Evolutionary conservation across 2,113 vertebrate species (phyloP), one percentile per base, ranked within the genome.

Genomic region (Chroicocephalus ridibundus): DNA sequence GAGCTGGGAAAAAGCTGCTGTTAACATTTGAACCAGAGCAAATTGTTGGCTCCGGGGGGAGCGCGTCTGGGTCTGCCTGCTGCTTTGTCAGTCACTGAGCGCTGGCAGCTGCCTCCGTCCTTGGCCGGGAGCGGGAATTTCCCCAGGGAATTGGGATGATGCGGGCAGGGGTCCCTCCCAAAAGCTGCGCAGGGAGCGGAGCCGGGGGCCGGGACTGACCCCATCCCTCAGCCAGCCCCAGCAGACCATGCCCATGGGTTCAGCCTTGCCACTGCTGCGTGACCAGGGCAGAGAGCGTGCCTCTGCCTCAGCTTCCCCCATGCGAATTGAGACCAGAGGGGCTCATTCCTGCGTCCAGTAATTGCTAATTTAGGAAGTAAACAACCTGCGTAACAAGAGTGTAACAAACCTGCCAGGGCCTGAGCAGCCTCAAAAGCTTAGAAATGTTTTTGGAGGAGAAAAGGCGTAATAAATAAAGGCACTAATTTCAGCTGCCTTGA

Each of bases 61-160:
- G 71, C 3, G 1, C 31, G 13, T 7, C 5, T 0, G 2, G 74
- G 8, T 54, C 82, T 85, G 66, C 21, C 78, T 34, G 57, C 0
- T 0, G 6, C 32, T 66, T 13, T 62, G 38, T 49, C 55, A 22
- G 65, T 29, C 49, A 34, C 17, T 0, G 17, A 36, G 64, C 32
- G 69, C 58, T 61, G 32, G 65, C 49, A 57, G 64, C 66, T n/a
- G 25, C 65, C 54, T 81, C 6, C 5, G 5, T 46, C 61, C 46
- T 32, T 2, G 3, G 44, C 1, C 2, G 5, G 21, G 5, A 0
- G 1, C 1, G 1, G 72, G 69, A 25, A 22, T 81, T 42, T 46
- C 11, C 79, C 25, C 12, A 8, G 52, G 29, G 52, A 34, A 24
- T 0, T 2, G 29, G 54, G n/a, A 27, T 55, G 58, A 20, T 18